Base-by-base conservation (phyloP, 2,888 invertebrate species). In the Pachliopta kotzebuea region DNA sequence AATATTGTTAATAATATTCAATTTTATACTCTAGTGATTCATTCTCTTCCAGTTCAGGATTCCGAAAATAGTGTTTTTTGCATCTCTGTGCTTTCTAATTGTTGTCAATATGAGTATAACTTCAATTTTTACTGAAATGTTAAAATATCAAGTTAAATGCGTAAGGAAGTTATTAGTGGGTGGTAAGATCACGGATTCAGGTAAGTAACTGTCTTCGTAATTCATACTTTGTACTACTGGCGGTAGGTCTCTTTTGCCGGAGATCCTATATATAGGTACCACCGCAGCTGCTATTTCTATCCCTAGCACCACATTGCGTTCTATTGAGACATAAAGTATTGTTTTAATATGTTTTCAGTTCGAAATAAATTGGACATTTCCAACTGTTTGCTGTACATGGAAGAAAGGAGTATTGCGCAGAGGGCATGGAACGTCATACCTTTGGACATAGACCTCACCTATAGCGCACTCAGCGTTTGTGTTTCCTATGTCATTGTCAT, bases 401-500 rank as follows among this genome's bases (percentile, higher is more conserved):
- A 54, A 18, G 17, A 54, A 3, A 26, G 54, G 24, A 23, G 24
- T 11, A 54, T 54, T 18, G 54, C 24, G 1, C 26, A 54, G 6
- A 37, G 37, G 37, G 21, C 37, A 37, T 56, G 56, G 56, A 26
- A 37, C 17, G 18, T 56, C 0, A 31, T 56, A 37, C 56, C 56
- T 31, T 14, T 37, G 37, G 56, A 37, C 20, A 31, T 56, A 14
- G 31, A 56, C n/a, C 9, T 56, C 29, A 6, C 31, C 8, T 20
- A 14, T 4, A 37, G 31, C 14, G 21, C 56, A 18, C 26, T 31
- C 17, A 56, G 56, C 21, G 21, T 56, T 20, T 56, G 56, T 21
- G 56, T 56, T 9, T 29, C 56, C 4, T 56, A 56, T 56, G 21
- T 56, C n/a, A 56, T 56, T 20, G 56, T 56, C 11, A 31, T 56